Percentiles rank a stretch among this genome's conserved stretches.
Evolutionary conservation across 2,888 invertebrate species (phyloP).

Genomic region (Caenorhabditis imperialis): DNA sequence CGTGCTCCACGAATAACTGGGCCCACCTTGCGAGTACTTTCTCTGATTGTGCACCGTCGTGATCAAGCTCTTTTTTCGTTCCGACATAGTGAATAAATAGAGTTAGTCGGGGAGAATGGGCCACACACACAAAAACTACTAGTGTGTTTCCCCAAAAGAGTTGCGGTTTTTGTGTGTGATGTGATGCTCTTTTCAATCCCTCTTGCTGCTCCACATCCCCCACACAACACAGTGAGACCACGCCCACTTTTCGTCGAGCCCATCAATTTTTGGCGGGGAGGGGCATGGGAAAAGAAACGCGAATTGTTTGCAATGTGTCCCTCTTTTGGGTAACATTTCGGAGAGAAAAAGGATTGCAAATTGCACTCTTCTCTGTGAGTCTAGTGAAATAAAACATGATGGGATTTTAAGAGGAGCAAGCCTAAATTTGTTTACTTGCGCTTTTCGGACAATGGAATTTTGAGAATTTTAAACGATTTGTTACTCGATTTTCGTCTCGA

Average conservation of each 20-base stretch:
- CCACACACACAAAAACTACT: no score
- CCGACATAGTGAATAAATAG: slow-evolving; percentile 23
- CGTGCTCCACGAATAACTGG: no score
- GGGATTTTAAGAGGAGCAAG: slow-evolving; percentile 12
- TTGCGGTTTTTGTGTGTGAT: slow-evolving; percentile 15
- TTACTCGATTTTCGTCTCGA: no score
- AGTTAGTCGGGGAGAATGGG: background rate
- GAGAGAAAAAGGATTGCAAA: no score
- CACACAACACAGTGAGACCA: slow-evolving; percentile 8
- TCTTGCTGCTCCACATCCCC: slow-evolving; percentile 28
- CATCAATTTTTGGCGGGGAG: slow-evolving; percentile 42
- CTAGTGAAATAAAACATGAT: background rate
- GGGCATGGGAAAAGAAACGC: slow-evolving; percentile 8
- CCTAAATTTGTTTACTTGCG: slow-evolving; percentile 33
- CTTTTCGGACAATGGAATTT: no score
- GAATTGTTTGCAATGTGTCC: background rate
- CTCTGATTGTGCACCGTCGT: slow-evolving; percentile 56
- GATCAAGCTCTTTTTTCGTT: slow-evolving; percentile 61
- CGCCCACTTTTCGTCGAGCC: slow-evolving; percentile 46
- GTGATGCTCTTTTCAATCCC: slow-evolving; percentile 33
- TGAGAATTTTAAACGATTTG: no score
- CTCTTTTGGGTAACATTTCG: no score
- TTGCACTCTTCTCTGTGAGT: no score
- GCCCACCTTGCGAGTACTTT: slow-evolving; percentile 61
- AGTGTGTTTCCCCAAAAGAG: background rate